phyloP scores from a whole-genome alignment of 2,888 invertebrate species.

The Lithodes maja region DNA sequence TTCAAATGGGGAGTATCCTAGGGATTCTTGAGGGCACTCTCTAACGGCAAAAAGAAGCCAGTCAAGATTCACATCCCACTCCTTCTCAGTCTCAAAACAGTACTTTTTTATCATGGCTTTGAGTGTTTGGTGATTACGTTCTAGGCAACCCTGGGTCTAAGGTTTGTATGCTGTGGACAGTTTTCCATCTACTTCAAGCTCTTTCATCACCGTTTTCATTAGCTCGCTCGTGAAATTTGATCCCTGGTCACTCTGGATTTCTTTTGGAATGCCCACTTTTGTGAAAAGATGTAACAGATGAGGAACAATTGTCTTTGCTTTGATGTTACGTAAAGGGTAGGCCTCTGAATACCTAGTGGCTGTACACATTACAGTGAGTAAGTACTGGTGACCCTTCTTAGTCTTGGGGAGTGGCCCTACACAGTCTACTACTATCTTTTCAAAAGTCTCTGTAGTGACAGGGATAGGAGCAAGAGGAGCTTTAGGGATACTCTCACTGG shows the following conservation, averaged over 20 bases:
- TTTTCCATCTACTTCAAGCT: not conserved
- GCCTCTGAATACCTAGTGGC: not conserved
- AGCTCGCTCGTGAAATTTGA: slow-evolving; percentile 32
- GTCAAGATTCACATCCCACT: not conserved
- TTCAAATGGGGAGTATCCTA: slow-evolving; percentile 12
- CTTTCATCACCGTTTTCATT: not conserved
- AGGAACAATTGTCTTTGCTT: slow-evolving; percentile 10
- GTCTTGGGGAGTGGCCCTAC: not conserved
- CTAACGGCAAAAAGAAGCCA: slow-evolving; percentile 1
- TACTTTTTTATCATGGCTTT: not conserved
- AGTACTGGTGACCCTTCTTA: not conserved
- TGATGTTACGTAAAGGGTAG: not conserved
- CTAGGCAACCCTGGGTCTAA: slow-evolving; percentile 23
- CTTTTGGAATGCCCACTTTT: slow-evolving; percentile 1
- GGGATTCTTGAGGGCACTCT: slow-evolving; percentile 15
- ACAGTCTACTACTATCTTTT: slow-evolving; percentile 6
- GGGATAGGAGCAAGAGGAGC: not conserved
- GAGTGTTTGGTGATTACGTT: slow-evolving; percentile 18
- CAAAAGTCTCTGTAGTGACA: not conserved
- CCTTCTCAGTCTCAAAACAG: slow-evolving; percentile 15
- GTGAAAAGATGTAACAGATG: not conserved
- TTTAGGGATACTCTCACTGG: not conserved
- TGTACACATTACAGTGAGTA: not conserved
- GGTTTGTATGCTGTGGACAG: slow-evolving; percentile 20
- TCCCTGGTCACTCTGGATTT: too few species aligned